Evolutionary conservation across 1,140 invertebrate genomes (phyloP).

Genomic region (Drosophila ohnishii): DNA sequence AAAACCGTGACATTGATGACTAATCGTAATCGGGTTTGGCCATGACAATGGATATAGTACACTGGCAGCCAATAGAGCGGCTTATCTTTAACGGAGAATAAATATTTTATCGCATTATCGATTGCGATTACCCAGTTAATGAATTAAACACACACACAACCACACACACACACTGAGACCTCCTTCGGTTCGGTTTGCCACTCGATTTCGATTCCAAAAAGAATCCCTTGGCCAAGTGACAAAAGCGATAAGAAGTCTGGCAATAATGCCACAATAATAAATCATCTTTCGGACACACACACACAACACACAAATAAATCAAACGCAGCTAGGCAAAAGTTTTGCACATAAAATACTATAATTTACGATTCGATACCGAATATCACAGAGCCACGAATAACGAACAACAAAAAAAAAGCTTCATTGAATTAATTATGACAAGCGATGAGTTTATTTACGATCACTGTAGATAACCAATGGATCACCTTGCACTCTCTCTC

Average conservation of each 20-base stretch:
- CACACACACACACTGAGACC: background rate
- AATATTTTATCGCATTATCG: constrained; percentile 75
- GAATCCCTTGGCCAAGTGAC: constrained; percentile 7
- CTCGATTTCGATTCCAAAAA: constrained; percentile 9
- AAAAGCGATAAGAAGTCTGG: constrained; percentile 48
- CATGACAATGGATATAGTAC: constrained; percentile 35
- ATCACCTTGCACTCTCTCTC: background rate
- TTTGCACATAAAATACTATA: constrained; percentile 23
- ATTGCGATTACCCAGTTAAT: constrained; percentile 75
- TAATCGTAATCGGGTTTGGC: constrained; percentile 31
- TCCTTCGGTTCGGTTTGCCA: constrained; percentile 11
- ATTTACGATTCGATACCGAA: constrained; percentile 30
- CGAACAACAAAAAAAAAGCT: constrained; percentile 29
- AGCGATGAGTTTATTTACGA: constrained; percentile 71
- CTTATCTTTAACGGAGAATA: constrained; percentile 50
- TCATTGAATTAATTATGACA: constrained; percentile 79
- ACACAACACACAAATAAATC: constrained; percentile 13
- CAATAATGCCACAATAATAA: constrained; percentile 68
- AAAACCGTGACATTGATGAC: constrained; percentile 44
- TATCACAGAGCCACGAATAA: constrained; percentile 22
- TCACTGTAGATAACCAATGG: constrained; percentile 62
- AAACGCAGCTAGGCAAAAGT: constrained; percentile 10
- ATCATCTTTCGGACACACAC: constrained; percentile 38
- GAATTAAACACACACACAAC: constrained; percentile 52
- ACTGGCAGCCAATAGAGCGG: constrained; percentile 9